Conservation (phyloP, 2,888 invertebrate genomes). For the Eupithecia tripunctaria region DNA sequence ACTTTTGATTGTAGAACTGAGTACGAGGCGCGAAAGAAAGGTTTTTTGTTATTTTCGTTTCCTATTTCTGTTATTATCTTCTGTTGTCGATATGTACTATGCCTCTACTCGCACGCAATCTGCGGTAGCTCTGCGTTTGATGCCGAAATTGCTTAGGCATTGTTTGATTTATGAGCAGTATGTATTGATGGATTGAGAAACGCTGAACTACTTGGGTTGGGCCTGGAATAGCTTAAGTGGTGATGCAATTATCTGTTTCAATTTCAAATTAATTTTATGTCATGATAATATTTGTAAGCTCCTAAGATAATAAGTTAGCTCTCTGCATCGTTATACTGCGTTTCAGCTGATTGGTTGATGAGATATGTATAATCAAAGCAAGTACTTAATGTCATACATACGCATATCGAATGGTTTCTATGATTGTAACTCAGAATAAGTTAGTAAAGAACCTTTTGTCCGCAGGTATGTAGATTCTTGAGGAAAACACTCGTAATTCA, state of each 20-base stretch:
- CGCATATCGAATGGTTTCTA: not conserved
- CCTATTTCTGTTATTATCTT: constrained; percentile 6
- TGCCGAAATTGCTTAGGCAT: constrained; percentile 19
- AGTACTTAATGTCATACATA: not conserved
- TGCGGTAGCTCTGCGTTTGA: constrained; percentile 19
- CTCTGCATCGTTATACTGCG: not conserved
- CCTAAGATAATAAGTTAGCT: not conserved
- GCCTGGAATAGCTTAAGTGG: constrained; percentile 8
- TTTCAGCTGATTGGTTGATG: not conserved
- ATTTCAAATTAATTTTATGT: not conserved
- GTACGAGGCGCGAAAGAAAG: not conserved
- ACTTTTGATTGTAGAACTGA: not conserved
- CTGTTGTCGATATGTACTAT: constrained; percentile 1
- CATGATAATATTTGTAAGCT: not conserved
- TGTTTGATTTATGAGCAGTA: constrained; percentile 22
- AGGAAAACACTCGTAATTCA: constrained; percentile 21
- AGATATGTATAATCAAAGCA: not conserved
- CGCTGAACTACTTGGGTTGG: constrained; percentile 5
- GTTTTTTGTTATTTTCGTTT: constrained; percentile 11
- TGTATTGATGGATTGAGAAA: constrained; percentile 20
- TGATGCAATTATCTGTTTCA: constrained; percentile 10
- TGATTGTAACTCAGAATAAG: not conserved
- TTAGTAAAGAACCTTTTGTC: not conserved
- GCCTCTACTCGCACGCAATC: constrained; percentile 16
- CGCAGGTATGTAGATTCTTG: constrained; percentile 9